Evolutionary conservation across 2,888 invertebrate genomes (phyloP), one percentile per base, ranked within the genome.

Genomic region (Kryphioiulus occultus): DNA sequence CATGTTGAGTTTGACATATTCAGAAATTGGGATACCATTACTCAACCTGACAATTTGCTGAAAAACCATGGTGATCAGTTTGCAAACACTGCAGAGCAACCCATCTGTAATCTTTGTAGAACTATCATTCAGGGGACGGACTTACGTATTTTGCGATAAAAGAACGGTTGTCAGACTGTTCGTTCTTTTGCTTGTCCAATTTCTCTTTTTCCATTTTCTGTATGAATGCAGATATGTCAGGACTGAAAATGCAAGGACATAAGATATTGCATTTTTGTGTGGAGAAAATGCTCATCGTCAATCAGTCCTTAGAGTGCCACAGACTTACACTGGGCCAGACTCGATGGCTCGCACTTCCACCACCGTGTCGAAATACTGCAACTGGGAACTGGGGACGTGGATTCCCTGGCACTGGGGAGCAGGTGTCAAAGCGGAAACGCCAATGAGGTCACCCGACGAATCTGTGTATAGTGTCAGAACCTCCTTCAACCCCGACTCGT

Each of bases 141-240:
- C 97, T 95, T 94, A 98, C 98, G 93, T 99, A 99, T 98, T 98
- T 99, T 3, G 97, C 97, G 90, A 99, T 94, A 93, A 99, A 99
- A 85, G 98, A 98, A 91, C 98, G 94, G 92, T 98, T 99, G 91
- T 99, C 99, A 42, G 92, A 92, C 89, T 92, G 92, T 17, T 92
- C 92, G 39, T 92, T 92, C 91, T 97, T 97, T 32, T 95, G 94
- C 90, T 98, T 97, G 89, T 92, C 93, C 32, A 97, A 96, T 90
- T 96, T 95, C 92, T 99, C 99, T 88, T 96, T 93, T 91, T 99
- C 98, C 86, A 98, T 91, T 92, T 98, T 98, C 91, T 98, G 97
- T 90, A 99, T 96, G 91, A 97, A 99, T 4, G 96, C 95, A 85
- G 97, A 96, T n/a, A 98, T 99, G 90, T 99, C 99, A 59, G 99